Conservation (phyloP, 35 echinoderm and acorn worm species). For the Eucidaris tribuloides region DNA sequence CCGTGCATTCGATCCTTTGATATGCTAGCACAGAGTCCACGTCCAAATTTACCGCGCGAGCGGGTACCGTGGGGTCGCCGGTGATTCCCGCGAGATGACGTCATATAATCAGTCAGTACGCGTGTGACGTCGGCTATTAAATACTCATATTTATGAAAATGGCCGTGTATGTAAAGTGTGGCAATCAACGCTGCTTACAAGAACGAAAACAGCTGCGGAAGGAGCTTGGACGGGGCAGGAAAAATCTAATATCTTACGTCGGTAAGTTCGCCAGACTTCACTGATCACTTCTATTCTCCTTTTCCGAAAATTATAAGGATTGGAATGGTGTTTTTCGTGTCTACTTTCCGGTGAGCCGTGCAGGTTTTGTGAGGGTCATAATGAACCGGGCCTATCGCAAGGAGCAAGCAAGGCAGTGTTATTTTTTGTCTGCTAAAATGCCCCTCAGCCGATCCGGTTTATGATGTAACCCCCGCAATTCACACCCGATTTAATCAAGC, state of each 20-base stretch:
- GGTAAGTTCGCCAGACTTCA: constrained; percentile 72
- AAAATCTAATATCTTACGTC: constrained; percentile 91
- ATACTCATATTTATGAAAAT: constrained; percentile 92
- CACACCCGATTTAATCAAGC: neutral
- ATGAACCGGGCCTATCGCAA: neutral
- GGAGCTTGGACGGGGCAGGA: constrained; percentile 95
- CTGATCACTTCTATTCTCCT: neutral
- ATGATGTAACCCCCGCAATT: too few species aligned
- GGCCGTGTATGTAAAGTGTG: constrained; percentile 88
- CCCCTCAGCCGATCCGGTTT: neutral
- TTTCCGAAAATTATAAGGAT: neutral
- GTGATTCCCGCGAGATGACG: constrained; percentile 30
- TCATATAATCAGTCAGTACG: neutral
- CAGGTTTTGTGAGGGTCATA: neutral
- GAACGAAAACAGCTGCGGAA: constrained; percentile 99
- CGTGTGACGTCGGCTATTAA: constrained; percentile 59
- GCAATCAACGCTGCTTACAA: constrained; percentile 92
- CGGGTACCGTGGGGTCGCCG: neutral
- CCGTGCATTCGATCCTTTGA: too few species aligned
- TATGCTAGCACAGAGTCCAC: too few species aligned
- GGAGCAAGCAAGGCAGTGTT: constrained; percentile 22
- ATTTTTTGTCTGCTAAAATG: constrained; percentile 2
- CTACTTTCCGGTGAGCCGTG: neutral
- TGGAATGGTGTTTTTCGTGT: neutral
- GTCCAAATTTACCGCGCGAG: constrained; percentile 9